Evolutionary conservation across 2,113 vertebrate species (phyloP), one percentile per base, ranked within the genome.

Genomic region (Xiphophorus maculatus): DNA sequence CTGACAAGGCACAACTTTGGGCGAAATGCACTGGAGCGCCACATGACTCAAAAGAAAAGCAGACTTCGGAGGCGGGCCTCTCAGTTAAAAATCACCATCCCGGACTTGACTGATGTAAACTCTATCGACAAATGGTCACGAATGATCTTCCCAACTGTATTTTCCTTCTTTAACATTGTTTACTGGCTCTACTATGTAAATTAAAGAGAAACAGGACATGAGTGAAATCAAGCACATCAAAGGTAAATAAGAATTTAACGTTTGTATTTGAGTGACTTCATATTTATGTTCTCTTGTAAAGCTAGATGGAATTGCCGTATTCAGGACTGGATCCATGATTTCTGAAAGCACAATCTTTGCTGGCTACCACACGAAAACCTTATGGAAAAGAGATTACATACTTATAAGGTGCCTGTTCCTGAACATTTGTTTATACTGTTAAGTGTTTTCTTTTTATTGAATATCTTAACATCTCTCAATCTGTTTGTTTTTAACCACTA

Each of bases 101-200:
- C 98, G 69, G 97, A 99, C 94, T 95, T 99, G 95, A 97, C 98
- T 94, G 98, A 99, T 83, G 98, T 99, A 74, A 99, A 99, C 91
- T 97, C 97, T 91, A 99, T 99, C 75, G 98, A 99, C 92, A 97
- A 97, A 88, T 99, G 98, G 97, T 99, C 98, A 0, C 95, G 98
- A 93, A 96, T 99, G 79, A 98, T 99, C 92, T 99, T 99, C 93
- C 98, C 98, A 2, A 97, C 98, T 7, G 97, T 98, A 87, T 99
- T 99, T 89, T 97, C 96, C 88, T 97, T 99, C 90, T 99, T 99
- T 94, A 99, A 99, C 88, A 95, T 99, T 54, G 88, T 99, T 92
- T 99, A 99, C 84, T 99, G 98, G 98, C 97, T 99, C 91, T 99
- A 99, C 87, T 99, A 99, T 82, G 93, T 99, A 94, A 99, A 99